Evolutionary conservation across 1,140 invertebrate genomes (phyloP).

Genomic region (Sesamia nonagrioides): DNA sequence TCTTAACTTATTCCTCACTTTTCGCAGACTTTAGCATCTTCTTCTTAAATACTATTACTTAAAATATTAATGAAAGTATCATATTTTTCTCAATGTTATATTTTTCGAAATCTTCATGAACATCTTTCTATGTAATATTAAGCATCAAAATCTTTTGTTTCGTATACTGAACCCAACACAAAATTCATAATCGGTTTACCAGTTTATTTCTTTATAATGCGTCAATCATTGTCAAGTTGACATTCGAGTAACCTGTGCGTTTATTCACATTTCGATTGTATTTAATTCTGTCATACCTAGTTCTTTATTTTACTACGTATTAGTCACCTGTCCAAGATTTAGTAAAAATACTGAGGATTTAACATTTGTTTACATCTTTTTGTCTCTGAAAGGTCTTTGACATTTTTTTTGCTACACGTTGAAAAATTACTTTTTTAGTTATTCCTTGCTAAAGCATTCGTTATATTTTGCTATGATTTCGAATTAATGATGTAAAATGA

Average conservation of each 20-base stretch:
- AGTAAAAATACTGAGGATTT: neutral
- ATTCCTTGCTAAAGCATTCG: too few relatives aligned
- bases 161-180: slow-evolving; percentile 25
- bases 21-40: too few relatives aligned
- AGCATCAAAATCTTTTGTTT: neutral
- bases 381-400: neutral
- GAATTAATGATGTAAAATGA: too few relatives aligned
- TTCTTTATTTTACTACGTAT: slow-evolving; percentile 5
- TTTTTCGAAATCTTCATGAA: neutral
- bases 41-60: too few relatives aligned
- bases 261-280: slow-evolving; percentile 25
- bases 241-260: slow-evolving; percentile 24
- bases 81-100: too few relatives aligned
- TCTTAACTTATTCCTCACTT: too few relatives aligned
- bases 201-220: slow-evolving; percentile 42
- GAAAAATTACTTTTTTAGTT: too few relatives aligned
- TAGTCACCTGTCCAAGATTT: neutral
- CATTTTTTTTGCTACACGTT: neutral
- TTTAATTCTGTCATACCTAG: slow-evolving; percentile 22
- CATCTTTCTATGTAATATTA: neutral
- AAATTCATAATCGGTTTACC: neutral
- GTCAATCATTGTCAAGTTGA: slow-evolving; percentile 14
- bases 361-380: neutral
- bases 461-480: too few relatives aligned
- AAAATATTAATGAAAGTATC: too few relatives aligned